Base-by-base conservation (phyloP, 2,888 invertebrate species). In the Drosophila monieri region DNA sequence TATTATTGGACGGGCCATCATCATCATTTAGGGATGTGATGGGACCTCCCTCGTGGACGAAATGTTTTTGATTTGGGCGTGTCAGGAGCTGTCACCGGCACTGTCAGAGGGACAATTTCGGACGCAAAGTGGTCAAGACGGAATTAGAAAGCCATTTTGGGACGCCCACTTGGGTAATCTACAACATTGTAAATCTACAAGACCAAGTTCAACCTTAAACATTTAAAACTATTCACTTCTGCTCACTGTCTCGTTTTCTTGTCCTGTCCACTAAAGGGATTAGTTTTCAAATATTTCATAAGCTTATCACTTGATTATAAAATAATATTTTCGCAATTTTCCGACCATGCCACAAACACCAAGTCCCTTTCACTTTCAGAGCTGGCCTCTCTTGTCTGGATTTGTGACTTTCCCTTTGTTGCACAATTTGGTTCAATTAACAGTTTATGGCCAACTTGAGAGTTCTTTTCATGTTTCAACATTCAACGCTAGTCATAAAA, bases 401-500 rank as follows among this genome's bases (percentile, higher is more conserved):
- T 6, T 39, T 59, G 21, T 44, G 62, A 60, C 62, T 60, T 64
- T 64, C 62, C 62, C 62, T 60, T 52, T 64, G 52, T 46, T 64
- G 51, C 60, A 64, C 62, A 46, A 52, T 60, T 64, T 30, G 10
- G 44, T 52, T 60, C 44, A 52, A 64, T 64, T 64, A 60, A 60
- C 62, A 52, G 52, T 60, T 54, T 68, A 67, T 49, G 60, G 67
- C 30, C 67, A 49, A 54, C 67, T 44, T 35, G 68, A 49, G 68
- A 51, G 59, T 68, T 59, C 68, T 66, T 48, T 53, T 66, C 48
- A 53, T 64, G 62, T 64, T 64, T 37, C 60, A 18, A 60, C 60
- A 44, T 37, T 51, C 41, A 30, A 4, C 32, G 18, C 8, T 15
- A 15, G 35, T 51, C 60, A 23, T 60, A 60, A 64, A 62, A 64